Conservation (phyloP, 1,140 invertebrate genomes). For the Listronotus oregonensis region DNA sequence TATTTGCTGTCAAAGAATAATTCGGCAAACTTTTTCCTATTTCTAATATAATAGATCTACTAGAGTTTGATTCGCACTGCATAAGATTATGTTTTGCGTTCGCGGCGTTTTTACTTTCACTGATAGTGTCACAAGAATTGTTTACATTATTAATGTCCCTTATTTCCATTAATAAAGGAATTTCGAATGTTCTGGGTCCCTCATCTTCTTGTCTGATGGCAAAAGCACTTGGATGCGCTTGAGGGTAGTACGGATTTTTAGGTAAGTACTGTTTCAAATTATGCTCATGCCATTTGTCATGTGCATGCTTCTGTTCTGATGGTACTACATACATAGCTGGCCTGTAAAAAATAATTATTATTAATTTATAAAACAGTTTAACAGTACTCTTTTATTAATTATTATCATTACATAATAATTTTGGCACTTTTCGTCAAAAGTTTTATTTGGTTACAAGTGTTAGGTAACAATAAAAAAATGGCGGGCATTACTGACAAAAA, state of each 20-base stretch:
- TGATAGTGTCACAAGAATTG: neutral
- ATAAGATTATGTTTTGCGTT: conserved; percentile 45
- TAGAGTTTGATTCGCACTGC: conserved; percentile 27
- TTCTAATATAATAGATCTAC: conserved; percentile 40
- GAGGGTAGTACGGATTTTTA: conserved; percentile 13
- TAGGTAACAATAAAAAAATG: too few species aligned
- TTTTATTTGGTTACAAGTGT: too few species aligned
- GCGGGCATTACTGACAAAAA: too few species aligned
- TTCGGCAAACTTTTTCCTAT: conserved; percentile 34
- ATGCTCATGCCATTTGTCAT: conserved; percentile 23
- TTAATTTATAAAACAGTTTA: neutral
- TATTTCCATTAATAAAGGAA: conserved; percentile 39
- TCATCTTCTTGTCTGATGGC: conserved; percentile 25
- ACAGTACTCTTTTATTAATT: too few species aligned
- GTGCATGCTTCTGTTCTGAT: conserved; percentile 33
- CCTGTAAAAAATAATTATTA: conserved; percentile 31
- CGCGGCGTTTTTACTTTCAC: conserved; percentile 39
- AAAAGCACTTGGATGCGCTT: conserved; percentile 31
- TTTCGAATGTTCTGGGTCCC: conserved; percentile 25
- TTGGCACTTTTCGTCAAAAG: too few species aligned
- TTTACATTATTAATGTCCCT: conserved; percentile 26
- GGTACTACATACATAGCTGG: conserved; percentile 42
- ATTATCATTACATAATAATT: too few species aligned
- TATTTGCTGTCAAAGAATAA: conserved; percentile 23
- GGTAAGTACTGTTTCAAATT: conserved; percentile 26